Evolutionary conservation across 1,140 invertebrate species (phyloP), one percentile per base, ranked within the genome.

Genomic region (Anastatus disparis): DNA sequence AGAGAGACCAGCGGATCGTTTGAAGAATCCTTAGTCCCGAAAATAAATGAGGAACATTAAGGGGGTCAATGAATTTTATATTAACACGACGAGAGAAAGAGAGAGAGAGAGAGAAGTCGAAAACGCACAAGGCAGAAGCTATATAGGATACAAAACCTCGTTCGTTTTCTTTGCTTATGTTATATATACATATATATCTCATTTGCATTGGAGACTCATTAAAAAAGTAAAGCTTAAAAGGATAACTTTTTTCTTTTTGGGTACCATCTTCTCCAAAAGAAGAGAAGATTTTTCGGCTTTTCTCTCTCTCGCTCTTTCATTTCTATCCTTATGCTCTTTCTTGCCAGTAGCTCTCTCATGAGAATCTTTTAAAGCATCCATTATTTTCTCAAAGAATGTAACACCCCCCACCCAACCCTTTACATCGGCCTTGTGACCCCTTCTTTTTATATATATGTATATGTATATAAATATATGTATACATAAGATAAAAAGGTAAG

Each of bases 11-110:
- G 48, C 17, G 52, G 38, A 20, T 12, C 61, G 35, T 38, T 66
- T 66, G 64, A 66, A 31, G 52, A 66, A 65, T 53, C 50, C 40
- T 46, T n/a, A n/a, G n/a, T n/a, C 35, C 42, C 40, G 64, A 66
- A 66, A 66, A 66, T 66, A 66, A 66, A 66, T 44, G 64, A 66
- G 64, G 31, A 27, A 24, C 50, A 48, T 53, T 65, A 65, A 55
- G 63, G 50, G 63, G 63, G 48, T 65, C 63, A 65, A 65, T 65
- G 63, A 65, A 65, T 65, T 65, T 55, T 65, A 53, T 65, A 65
- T 65, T 53, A 55, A n/a, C 15, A 15, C n/a, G 42, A 15, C 3
- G 42, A 8, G 42, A 15, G 42, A 4, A 15, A 15, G 42, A 35
- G 31, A 10, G 31, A 35, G 10, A 35, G 31, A 35, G 31, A 10